Conservation (phyloP, 1,140 invertebrate species). For the Caligus rogercresseyi region DNA sequence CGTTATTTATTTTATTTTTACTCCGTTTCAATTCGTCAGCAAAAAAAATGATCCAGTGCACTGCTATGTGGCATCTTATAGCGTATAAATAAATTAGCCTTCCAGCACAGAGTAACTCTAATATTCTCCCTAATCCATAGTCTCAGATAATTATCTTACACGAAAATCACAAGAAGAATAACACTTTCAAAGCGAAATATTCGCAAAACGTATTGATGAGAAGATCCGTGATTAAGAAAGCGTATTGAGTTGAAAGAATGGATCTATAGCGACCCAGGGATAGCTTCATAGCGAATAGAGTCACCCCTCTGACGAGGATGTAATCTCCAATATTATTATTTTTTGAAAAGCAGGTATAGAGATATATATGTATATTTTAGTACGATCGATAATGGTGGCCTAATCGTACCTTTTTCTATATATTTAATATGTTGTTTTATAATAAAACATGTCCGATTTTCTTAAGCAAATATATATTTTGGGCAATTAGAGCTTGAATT, state of each 20-base stretch:
- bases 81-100: neutral
- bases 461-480: no score
- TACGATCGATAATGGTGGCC: no score
- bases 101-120: neutral
- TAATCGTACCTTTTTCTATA: no score
- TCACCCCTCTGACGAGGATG: no score
- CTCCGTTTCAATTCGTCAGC: no score
- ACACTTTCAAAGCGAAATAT: conserved; percentile 15
- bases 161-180: conserved; percentile 14
- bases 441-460: no score
- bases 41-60: neutral
- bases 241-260: neutral
- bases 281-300: neutral
- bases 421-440: no score
- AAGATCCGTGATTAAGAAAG: neutral
- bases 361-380: no score
- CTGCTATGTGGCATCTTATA: neutral
- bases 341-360: no score
- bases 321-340: no score
- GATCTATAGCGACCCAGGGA: conserved; percentile 1
- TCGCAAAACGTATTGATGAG: conserved; percentile 12
- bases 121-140: neutral
- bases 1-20: no score
- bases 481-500: no score
- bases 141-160: neutral